Conservation (phyloP, 1,140 invertebrate genomes). For the Drosophila repletoides region DNA sequence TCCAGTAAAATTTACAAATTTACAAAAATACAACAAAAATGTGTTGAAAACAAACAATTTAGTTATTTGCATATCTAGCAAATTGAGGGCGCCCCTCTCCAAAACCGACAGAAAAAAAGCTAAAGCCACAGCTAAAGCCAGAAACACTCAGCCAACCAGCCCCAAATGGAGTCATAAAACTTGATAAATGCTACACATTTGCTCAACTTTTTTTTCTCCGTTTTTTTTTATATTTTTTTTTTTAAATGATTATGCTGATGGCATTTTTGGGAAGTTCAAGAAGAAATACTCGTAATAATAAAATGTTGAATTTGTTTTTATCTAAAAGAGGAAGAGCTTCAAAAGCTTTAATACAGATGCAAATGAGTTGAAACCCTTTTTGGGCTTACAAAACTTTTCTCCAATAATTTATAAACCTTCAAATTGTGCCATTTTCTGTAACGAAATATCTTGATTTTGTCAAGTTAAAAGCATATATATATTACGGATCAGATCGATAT, state of each 20-base stretch:
- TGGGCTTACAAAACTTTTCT: too few species aligned
- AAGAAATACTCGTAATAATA: slow-evolving; percentile 40
- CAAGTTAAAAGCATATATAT: too few species aligned
- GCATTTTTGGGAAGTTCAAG: slow-evolving; percentile 27
- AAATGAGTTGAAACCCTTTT: slow-evolving; percentile 1
- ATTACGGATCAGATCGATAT: too few species aligned
- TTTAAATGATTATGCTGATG: slow-evolving; percentile 35
- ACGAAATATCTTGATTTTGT: too few species aligned
- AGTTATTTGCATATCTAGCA: slow-evolving; percentile 69
- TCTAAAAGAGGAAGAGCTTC: background rate
- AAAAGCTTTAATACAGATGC: background rate
- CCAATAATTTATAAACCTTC: too few species aligned
- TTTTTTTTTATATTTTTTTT: too few species aligned
- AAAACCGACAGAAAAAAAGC: background rate
- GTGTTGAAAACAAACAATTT: slow-evolving; percentile 71
- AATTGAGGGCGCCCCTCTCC: slow-evolving; percentile 35
- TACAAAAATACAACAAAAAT: slow-evolving; percentile 72
- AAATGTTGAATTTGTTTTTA: slow-evolving; percentile 42
- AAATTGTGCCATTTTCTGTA: too few species aligned
- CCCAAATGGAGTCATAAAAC: slow-evolving; percentile 69
- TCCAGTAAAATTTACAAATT: slow-evolving; percentile 69
- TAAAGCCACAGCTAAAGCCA: slow-evolving; percentile 1
- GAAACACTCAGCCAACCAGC: slow-evolving; percentile 23
- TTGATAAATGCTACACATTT: slow-evolving; percentile 66
- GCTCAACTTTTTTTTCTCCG: slow-evolving; percentile 46